Evolutionary conservation across 2,888 invertebrate species (phyloP).

Genomic region (Cyclophora punctaria): DNA sequence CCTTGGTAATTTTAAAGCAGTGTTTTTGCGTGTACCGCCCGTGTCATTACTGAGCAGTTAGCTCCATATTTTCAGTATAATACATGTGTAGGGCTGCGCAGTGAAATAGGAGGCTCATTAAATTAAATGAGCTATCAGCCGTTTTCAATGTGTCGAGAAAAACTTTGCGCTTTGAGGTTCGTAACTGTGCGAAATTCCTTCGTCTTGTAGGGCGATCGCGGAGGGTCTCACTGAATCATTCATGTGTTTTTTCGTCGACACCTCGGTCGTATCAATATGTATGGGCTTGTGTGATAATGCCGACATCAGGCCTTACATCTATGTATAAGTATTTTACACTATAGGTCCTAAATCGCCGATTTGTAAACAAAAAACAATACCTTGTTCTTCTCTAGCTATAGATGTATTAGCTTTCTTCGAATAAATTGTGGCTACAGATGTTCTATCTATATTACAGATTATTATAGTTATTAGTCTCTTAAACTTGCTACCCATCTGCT

Average conservation of each 20-base stretch:
- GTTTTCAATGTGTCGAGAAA: constrained; percentile 53
- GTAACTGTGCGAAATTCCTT: constrained; percentile 65
- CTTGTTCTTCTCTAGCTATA: too few relatives aligned
- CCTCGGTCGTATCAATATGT: constrained; percentile 68
- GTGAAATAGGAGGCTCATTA: constrained; percentile 48
- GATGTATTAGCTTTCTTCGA: too few relatives aligned
- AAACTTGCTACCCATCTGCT: too few relatives aligned
- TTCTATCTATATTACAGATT: too few relatives aligned
- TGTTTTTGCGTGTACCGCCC: constrained; percentile 1
- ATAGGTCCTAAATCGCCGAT: too few relatives aligned
- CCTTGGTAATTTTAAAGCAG: neutral
- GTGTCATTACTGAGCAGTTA: constrained; percentile 7
- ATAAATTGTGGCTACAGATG: too few relatives aligned
- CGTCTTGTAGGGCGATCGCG: constrained; percentile 57
- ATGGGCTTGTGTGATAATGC: constrained; percentile 54
- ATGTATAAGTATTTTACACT: neutral
- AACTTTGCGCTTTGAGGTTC: constrained; percentile 53
- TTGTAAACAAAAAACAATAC: too few relatives aligned
- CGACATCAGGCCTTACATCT: constrained; percentile 26
- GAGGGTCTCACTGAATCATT: constrained; percentile 71
- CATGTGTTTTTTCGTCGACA: constrained; percentile 67
- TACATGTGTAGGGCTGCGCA: constrained; percentile 11
- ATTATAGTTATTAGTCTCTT: too few relatives aligned
- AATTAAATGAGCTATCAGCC: constrained; percentile 67
- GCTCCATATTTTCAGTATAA: constrained; percentile 15